Evolutionary conservation across 1,140 invertebrate species (phyloP), one percentile per base, ranked within the genome.

Genomic region (Phenacoccus solenopsis): DNA sequence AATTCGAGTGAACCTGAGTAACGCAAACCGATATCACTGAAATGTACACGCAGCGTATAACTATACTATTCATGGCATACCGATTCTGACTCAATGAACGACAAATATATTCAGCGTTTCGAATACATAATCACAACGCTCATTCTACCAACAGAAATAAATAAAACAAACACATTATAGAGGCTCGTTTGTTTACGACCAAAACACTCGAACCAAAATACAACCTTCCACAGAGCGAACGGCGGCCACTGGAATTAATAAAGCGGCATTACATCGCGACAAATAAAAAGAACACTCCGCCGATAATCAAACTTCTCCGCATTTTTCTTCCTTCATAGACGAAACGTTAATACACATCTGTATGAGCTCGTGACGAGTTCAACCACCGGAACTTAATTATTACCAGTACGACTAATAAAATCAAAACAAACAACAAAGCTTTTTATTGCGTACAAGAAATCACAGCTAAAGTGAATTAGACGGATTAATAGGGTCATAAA

Each of bases 51-150:
- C 59, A 64, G 22, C 59, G 7, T 49, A 49, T 49, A 25, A 64
- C 59, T 64, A 64, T 25, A 64, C 16, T 64, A 4, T 64, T 64
- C 59, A 64, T 64, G 59, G 59, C 59, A 64, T 64, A 64, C 59
- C 59, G 59, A 20, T 24, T 64, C 25, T 27, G 22, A 9, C 7
- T 49, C 38, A n/a, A 49, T n/a, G 20, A n/a, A 49, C 38, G 3
- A 49, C 5, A 49, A 49, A 49, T 16, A 5, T 32, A 13, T 16
- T 49, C 38, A 49, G 20, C 38, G 38, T n/a, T 49, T 49, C 38
- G 38, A 49, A n/a, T 49, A 49, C 38, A 49, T 49, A 49, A 16
- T 49, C 38, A 49, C 20, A 49, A 16, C 20, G 4, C 16, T 32
- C 13, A 32, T 32, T 32, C 30, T 5, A 13, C 13, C 30, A 7